A percentile compares a stretch with the other conserved stretches of the same genome.
These are phyloP conservation scores for Perca flavescens DNA, from an alignment of 2,113 vertebrate genomes.

Conservation along the genomic window DNA sequence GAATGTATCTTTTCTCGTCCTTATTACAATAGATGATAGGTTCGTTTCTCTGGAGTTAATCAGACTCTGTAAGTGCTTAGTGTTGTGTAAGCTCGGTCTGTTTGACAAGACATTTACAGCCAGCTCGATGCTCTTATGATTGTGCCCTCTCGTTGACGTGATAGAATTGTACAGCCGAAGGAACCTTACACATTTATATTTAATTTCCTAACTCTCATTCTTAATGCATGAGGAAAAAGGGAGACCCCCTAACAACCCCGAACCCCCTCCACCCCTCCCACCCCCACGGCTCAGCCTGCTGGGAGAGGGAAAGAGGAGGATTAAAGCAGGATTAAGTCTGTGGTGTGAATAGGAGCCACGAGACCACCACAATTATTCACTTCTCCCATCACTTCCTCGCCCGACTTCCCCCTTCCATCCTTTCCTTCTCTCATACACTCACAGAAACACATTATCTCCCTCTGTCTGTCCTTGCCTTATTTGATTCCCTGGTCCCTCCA, in stretches of 20 bases:
- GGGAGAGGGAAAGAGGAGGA: slow-evolving; percentile 60
- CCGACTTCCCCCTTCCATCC: neutral
- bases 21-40: neutral
- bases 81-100: neutral
- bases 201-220: slow-evolving; percentile 74
- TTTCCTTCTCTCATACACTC: neutral
- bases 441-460: neutral
- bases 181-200: slow-evolving; percentile 76
- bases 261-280: too few species aligned
- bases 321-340: slow-evolving; percentile 69
- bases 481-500: neutral
- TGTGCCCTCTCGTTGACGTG: slow-evolving; percentile 56
- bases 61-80: slow-evolving; percentile 1
- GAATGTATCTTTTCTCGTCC: neutral
- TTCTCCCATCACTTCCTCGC: slow-evolving; percentile 22
- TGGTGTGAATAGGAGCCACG: slow-evolving; percentile 62
- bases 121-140: slow-evolving; percentile 22
- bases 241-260: slow-evolving; percentile 38
- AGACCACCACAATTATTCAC: slow-evolving; percentile 60
- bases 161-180: slow-evolving; percentile 72
- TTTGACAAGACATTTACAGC: slow-evolving; percentile 13
- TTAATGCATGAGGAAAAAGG: slow-evolving; percentile 76
- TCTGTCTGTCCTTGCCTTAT: neutral
- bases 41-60: slow-evolving; percentile 8
- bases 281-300: slow-evolving; percentile 18